Evolutionary conservation across 2,888 invertebrate species (phyloP).

Genomic region (Abrostola triplasia): DNA sequence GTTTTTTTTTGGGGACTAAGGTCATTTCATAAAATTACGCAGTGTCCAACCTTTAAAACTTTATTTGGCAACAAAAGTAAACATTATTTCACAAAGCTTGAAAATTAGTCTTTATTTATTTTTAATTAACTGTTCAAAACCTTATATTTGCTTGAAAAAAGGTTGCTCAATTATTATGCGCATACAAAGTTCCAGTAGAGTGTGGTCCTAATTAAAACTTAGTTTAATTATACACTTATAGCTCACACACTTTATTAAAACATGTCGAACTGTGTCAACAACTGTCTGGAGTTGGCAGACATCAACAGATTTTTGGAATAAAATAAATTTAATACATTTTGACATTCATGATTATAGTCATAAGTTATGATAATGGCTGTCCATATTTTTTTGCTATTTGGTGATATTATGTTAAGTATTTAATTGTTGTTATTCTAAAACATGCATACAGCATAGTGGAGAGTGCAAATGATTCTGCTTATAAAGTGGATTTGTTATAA

Average conservation of each 20-base stretch:
- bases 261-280: constrained; percentile 22
- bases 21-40: too few species aligned
- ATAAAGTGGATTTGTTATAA: too few species aligned
- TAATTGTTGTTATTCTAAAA: too few species aligned
- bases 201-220: constrained; percentile 49
- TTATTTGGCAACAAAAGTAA: too few species aligned
- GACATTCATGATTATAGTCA: neutral
- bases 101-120: neutral
- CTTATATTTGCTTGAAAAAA: constrained; percentile 17
- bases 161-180: constrained; percentile 32
- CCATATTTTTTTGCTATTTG: too few species aligned
- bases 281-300: constrained; percentile 8
- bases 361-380: too few species aligned
- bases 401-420: too few species aligned
- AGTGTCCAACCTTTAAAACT: too few species aligned
- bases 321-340: neutral
- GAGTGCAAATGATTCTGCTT: too few species aligned
- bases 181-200: constrained; percentile 16
- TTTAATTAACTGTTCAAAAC: constrained; percentile 7
- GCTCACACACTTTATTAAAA: constrained; percentile 26
- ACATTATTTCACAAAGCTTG: neutral
- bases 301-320: neutral
- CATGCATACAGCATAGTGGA: too few species aligned
- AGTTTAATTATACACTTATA: constrained; percentile 23
- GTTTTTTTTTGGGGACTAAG: too few species aligned